Evolutionary conservation across 2,888 invertebrate species (phyloP), one percentile per base, ranked within the genome.

Genomic region (Pollenia angustigena): DNA sequence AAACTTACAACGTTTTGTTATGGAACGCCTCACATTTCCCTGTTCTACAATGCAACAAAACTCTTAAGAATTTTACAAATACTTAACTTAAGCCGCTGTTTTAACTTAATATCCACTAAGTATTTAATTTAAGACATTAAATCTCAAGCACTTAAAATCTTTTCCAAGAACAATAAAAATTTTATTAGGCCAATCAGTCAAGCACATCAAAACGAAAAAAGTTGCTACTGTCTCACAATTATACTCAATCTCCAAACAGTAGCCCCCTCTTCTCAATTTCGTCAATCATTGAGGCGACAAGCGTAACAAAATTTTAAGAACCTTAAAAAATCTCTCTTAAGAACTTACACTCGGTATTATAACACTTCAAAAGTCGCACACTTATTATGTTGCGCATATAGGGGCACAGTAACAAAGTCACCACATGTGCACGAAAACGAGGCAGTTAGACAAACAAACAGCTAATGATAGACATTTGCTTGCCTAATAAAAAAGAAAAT

Each of bases 341-440:
- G 60, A 14, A 60, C 23, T 50, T 12, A 1, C 44, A 64, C 8
- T 40, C 1, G 14, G n/a, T 56, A 46, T 18, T 56, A 18, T 40
- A 79, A 14, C 56, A 81, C 80, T 80, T 80, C 14, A 72, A 72
- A 84, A 52, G 52, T 44, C 84, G 74, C 48, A 58, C 56, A 66
- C 42, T 48, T 71, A 48, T 42, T 32, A 32, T 32, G 32, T 32
- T 4, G 40, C 52, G 14, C 62, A 42, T 56, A 78, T 78, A 50
- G 71, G 71, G 76, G 83, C 71, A 58, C 6, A 14, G 8, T 2
- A 52, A 52, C 18, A 64, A 18, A 54, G 6, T 32, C 32, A 32
- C 32, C 32, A 32, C 32, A 32, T 54, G 8, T 3, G 3, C 16
- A 42, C 14, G 8, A 18, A 74, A 52, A 32, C 4, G 32, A 68